Evolutionary conservation across 1,140 invertebrate genomes (phyloP).

Genomic region (Sycophaga agraensis): DNA sequence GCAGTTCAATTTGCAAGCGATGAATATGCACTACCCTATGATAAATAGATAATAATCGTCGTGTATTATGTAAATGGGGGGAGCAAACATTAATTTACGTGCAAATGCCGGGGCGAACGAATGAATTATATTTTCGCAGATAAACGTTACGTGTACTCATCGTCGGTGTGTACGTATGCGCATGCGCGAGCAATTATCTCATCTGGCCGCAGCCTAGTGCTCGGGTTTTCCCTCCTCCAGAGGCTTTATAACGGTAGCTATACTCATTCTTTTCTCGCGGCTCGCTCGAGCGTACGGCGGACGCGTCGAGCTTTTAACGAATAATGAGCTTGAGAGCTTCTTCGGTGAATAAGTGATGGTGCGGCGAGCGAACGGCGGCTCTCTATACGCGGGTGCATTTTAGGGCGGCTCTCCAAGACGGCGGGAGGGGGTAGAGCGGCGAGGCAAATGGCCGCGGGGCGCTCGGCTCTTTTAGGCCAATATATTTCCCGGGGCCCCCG

Average conservation of each 20-base stretch:
- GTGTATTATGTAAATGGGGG: slow-evolving; percentile 14
- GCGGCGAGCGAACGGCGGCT: no score
- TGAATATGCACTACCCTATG: slow-evolving; percentile 9
- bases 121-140: neutral
- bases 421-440: neutral
- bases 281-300: neutral
- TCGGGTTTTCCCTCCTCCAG: neutral
- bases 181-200: slow-evolving; percentile 10
- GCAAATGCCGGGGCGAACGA: slow-evolving; percentile 20
- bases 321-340: slow-evolving; percentile 32
- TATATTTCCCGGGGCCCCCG: no score
- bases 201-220: neutral
- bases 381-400: slow-evolving; percentile 17
- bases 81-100: slow-evolving; percentile 32
- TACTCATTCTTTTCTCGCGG: neutral
- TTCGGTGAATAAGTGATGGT: slow-evolving; percentile 33
- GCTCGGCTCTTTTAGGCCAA: neutral
- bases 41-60: slow-evolving; percentile 24
- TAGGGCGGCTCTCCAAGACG: neutral
- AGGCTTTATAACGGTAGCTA: no score
- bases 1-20: slow-evolving; percentile 12
- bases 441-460: neutral
- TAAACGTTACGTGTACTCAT: neutral
- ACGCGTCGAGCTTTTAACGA: slow-evolving; percentile 28
- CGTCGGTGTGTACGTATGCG: neutral